These are phyloP conservation scores for Platalea minor DNA, from an alignment of 2,797 vertebrate species.

Conservation along the genomic window DNA sequence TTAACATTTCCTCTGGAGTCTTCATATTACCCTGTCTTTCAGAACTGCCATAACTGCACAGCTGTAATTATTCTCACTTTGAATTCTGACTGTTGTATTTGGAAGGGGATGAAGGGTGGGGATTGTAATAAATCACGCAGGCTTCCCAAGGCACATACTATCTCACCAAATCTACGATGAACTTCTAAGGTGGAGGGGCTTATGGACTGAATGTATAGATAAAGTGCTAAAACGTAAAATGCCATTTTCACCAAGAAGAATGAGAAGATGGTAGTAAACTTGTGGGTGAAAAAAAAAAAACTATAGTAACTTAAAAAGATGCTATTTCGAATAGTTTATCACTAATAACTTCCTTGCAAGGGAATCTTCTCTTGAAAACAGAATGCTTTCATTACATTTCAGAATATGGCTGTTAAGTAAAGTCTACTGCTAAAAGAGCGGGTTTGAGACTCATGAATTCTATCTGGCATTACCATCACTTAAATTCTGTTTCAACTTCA, in stretches of 20 bases:
- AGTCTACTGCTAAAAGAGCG: background rate
- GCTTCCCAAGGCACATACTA: constrained; percentile 6
- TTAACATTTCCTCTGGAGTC: constrained; percentile 68
- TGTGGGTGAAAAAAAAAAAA: background rate
- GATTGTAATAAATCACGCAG: constrained; percentile 57
- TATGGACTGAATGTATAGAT: constrained; percentile 14
- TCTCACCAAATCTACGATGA: constrained; percentile 17
- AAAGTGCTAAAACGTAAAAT: constrained; percentile 37
- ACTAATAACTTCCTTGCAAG: background rate
- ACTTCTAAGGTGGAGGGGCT: constrained; percentile 46
- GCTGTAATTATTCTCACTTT: constrained; percentile 66
- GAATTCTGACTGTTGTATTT: constrained; percentile 66
- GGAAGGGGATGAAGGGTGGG: constrained; percentile 25
- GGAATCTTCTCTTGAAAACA: background rate
- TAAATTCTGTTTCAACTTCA: background rate
- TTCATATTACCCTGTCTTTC: constrained; percentile 69
- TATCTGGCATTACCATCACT: background rate
- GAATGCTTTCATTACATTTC: background rate
- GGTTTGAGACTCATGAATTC: background rate
- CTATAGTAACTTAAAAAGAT: background rate
- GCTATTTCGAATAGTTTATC: background rate
- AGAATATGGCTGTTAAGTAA: background rate
- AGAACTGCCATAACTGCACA: constrained; percentile 53
- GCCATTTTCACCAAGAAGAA: background rate
- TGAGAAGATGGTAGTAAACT: background rate